A percentile compares a stretch with the other conserved stretches of the same genome.
These are phyloP conservation scores for Drosophila pachea DNA, from an alignment of 1,140 invertebrate genomes.

Conservation along the genomic window DNA sequence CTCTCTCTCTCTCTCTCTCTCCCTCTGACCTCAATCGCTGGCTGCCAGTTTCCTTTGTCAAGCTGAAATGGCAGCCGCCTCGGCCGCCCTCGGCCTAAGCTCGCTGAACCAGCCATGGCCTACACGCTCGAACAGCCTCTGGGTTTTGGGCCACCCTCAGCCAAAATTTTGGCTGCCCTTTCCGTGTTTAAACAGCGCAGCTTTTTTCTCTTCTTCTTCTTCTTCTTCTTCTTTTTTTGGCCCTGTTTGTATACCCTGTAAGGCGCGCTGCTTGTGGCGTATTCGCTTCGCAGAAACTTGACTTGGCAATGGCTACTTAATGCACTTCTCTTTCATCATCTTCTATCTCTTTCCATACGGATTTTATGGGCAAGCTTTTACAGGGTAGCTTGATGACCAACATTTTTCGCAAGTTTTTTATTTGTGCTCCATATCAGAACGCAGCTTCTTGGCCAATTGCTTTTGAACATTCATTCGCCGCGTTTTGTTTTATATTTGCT, in stretches of 20 bases:
- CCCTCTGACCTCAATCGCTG: slow-evolving; percentile 57
- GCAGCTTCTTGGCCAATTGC: slow-evolving; percentile 22
- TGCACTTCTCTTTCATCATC: too few species aligned
- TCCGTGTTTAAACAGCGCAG: slow-evolving; percentile 32
- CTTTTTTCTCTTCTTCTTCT: not conserved
- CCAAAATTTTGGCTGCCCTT: slow-evolving; percentile 32
- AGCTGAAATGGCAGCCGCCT: not conserved
- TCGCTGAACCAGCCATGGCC: too few species aligned
- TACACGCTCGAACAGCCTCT: not conserved
- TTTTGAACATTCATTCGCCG: slow-evolving; percentile 38
- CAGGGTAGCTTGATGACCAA: not conserved
- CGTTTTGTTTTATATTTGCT: slow-evolving; percentile 47
- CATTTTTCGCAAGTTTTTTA: not conserved
- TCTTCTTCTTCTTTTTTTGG: not conserved
- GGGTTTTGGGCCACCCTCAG: slow-evolving; percentile 16
- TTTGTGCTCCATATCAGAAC: slow-evolving; percentile 36
- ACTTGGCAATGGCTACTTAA: too few species aligned
- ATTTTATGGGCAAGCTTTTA: too few species aligned
- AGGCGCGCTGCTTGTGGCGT: too few species aligned
- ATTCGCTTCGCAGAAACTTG: too few species aligned
- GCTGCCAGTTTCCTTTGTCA: slow-evolving; percentile 28
- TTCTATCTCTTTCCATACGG: too few species aligned
- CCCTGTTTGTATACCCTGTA: not conserved
- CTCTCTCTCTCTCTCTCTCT: not conserved
- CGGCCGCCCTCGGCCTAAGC: not conserved